phyloP scores from a whole-genome alignment of 2,888 invertebrate species.

The Drosophila niveifrons region DNA sequence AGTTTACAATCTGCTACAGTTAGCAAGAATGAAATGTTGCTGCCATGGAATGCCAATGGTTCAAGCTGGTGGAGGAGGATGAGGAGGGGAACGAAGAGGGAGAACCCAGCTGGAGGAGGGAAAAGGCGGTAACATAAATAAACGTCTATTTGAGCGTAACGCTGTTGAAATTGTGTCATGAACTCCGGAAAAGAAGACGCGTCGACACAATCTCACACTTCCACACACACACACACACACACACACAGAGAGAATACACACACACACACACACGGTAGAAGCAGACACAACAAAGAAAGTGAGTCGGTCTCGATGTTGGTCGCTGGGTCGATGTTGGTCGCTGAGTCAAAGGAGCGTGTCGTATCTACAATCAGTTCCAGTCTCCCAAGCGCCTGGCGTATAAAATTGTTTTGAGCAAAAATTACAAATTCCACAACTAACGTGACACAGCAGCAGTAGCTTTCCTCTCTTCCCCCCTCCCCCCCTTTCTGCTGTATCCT shows the following conservation, averaged over 20 bases:
- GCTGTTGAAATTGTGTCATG: constrained; percentile 78
- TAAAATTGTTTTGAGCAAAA: constrained; percentile 71
- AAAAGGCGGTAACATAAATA: constrained; percentile 55
- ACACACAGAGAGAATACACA: background rate
- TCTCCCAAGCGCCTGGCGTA: constrained; percentile 59
- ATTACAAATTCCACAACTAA: constrained; percentile 72
- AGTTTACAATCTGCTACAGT: constrained; percentile 33
- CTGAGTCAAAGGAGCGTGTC: constrained; percentile 80
- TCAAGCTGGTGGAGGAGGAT: constrained; percentile 5
- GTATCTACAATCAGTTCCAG: constrained; percentile 83
- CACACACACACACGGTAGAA: constrained; percentile 2
- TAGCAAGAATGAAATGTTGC: constrained; percentile 37
- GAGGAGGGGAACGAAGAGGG: background rate
- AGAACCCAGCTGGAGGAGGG: background rate
- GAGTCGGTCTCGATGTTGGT: constrained; percentile 15
- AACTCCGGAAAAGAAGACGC: constrained; percentile 70
- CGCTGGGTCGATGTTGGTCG: constrained; percentile 45
- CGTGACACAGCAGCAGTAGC: constrained; percentile 43
- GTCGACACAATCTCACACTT: constrained; percentile 52
- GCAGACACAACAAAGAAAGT: constrained; percentile 43
- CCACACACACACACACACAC: constrained; percentile 3
- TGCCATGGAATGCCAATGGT: constrained; percentile 6
- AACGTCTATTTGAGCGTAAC: constrained; percentile 65
- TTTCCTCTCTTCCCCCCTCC: background rate
- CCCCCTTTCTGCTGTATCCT: background rate